Percentiles rank a stretch among this genome's conserved stretches.
Evolutionary conservation across 2,888 invertebrate genomes (phyloP).

Genomic region (Lordiphosa andalusiaca): DNA sequence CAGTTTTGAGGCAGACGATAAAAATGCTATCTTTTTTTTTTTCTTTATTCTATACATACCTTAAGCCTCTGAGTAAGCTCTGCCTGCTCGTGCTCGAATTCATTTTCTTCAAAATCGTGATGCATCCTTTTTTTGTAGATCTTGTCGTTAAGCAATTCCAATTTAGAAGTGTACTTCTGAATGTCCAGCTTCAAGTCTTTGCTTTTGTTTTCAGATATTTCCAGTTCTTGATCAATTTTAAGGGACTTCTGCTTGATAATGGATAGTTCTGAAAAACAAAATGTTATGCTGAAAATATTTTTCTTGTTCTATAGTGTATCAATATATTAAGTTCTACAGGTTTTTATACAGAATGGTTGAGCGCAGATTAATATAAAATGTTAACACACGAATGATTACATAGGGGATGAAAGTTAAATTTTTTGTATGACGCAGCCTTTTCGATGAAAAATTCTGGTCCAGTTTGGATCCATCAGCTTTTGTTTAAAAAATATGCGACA

Average conservation of each 20-base stretch:
- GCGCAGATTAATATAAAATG: too few species aligned
- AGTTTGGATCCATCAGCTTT: too few species aligned
- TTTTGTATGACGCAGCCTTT: too few species aligned
- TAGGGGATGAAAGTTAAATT: too few species aligned
- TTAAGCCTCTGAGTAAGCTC: slow-evolving; percentile 82
- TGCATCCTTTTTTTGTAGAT: slow-evolving; percentile 82
- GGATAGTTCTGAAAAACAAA: slow-evolving; percentile 67
- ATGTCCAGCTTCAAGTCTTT: slow-evolving; percentile 83
- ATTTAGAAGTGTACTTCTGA: slow-evolving; percentile 83
- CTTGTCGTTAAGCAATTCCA: slow-evolving; percentile 83
- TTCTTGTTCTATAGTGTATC: too few species aligned
- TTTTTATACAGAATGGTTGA: too few species aligned
- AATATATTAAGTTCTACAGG: too few species aligned
- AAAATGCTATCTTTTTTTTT: background rate
- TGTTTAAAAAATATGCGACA: too few species aligned
- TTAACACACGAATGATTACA: too few species aligned
- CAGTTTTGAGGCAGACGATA: background rate
- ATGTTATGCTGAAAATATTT: too few species aligned
- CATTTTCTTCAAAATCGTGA: slow-evolving; percentile 82
- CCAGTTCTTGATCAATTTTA: slow-evolving; percentile 85
- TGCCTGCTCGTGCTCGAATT: slow-evolving; percentile 82
- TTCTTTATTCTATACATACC: slow-evolving; percentile 62
- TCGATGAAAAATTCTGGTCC: too few species aligned
- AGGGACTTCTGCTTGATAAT: slow-evolving; percentile 88
- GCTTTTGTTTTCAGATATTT: slow-evolving; percentile 82